phyloP scores from a whole-genome alignment of 2,888 invertebrate genomes.

The Aleiodes alternator region DNA sequence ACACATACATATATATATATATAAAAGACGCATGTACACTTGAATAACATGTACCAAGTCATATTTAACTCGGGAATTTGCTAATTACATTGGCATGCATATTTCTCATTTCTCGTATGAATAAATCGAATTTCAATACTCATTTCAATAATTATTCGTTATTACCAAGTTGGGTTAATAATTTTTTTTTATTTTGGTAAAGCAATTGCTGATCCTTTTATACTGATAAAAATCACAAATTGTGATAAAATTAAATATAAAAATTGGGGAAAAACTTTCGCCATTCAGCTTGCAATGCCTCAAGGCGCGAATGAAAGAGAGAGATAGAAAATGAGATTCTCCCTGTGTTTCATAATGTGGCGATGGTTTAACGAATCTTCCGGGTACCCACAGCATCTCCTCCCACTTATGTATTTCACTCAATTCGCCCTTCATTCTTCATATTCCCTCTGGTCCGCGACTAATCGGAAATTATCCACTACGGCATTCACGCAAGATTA shows the following conservation, averaged over 20 bases:
- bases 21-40: not conserved
- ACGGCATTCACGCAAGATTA: slow-evolving; percentile 48
- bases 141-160: slow-evolving; percentile 33
- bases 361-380: slow-evolving; percentile 44
- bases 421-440: slow-evolving; percentile 40
- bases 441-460: slow-evolving; percentile 59
- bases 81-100: slow-evolving; percentile 37
- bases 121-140: slow-evolving; percentile 32
- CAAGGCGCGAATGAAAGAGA: not conserved
- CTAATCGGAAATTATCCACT: slow-evolving; percentile 72
- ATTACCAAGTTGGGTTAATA: slow-evolving; percentile 21
- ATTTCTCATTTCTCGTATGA: slow-evolving; percentile 6
- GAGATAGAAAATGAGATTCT: not conserved
- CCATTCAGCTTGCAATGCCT: not conserved
- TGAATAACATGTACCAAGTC: slow-evolving; percentile 23
- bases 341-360: not conserved
- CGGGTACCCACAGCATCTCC: slow-evolving; percentile 33
- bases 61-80: slow-evolving; percentile 35
- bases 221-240: not conserved
- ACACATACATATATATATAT: slow-evolving; percentile 2
- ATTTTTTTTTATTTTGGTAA: not conserved
- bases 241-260: slow-evolving; percentile 2
- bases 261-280: not conserved
- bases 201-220: slow-evolving; percentile 3
- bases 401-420: not conserved